A percentile compares a stretch with the other conserved stretches of the same genome.
phyloP scores from a whole-genome alignment of 2,888 invertebrate genomes.

The Chymomyza caudatula region DNA sequence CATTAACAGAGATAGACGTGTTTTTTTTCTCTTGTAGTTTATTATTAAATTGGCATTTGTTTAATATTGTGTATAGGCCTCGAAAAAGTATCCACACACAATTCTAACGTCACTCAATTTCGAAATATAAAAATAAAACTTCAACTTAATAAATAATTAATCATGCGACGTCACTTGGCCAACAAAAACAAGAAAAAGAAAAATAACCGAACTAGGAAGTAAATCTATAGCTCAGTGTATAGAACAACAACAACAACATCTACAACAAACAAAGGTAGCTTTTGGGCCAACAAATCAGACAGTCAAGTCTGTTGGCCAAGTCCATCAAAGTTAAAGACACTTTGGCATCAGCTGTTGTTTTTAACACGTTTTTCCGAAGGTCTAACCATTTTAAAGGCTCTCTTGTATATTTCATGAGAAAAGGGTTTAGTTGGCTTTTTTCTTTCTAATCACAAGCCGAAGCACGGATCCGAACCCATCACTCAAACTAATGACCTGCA shows the following conservation, averaged over 20 bases:
- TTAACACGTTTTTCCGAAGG: slow-evolving; percentile 31
- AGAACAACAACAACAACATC: background rate
- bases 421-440: slow-evolving; percentile 27
- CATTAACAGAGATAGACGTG: background rate
- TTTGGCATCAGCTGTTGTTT: slow-evolving; percentile 31
- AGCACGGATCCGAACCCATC: background rate
- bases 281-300: background rate
- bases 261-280: background rate
- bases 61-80: background rate
- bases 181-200: slow-evolving; percentile 7
- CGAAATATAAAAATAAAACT: slow-evolving; percentile 28
- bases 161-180: slow-evolving; percentile 18
- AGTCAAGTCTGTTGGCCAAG: background rate
- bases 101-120: background rate
- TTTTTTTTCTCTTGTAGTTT: slow-evolving; percentile 10
- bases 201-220: slow-evolving; percentile 22
- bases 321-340: background rate
- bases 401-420: slow-evolving; percentile 39
- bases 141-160: background rate
- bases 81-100: no score
- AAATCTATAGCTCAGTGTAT: background rate
- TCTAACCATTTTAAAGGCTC: slow-evolving; percentile 30
- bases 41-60: background rate
- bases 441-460: background rate
- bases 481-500: background rate